These are phyloP conservation scores for Flabesymbios commensalis DNA, from an alignment of 2,888 invertebrate species.

Conservation along the genomic window DNA sequence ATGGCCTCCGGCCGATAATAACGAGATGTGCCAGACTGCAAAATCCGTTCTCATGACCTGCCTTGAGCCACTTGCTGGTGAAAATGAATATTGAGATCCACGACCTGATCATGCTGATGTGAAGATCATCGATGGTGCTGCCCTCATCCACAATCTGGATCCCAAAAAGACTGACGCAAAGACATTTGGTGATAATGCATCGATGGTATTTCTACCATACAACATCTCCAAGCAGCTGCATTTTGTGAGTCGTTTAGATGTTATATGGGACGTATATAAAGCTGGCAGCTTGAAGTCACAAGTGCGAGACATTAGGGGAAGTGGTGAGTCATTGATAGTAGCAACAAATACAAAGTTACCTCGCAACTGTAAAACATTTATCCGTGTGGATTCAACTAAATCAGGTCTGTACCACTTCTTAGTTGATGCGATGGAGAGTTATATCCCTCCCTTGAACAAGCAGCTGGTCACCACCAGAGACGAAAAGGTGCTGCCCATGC, in stretches of 20 bases:
- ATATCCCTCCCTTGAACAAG: neutral
- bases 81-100: neutral
- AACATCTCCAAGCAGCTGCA: constrained; percentile 9
- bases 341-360: constrained; percentile 13
- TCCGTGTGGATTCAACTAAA: constrained; percentile 25
- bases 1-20: constrained; percentile 1
- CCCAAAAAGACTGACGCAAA: neutral
- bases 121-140: neutral
- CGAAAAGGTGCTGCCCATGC: constrained; percentile 5
- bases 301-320: constrained; percentile 2
- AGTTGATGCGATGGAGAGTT: neutral
- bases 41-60: neutral
- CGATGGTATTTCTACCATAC: constrained; percentile 5
- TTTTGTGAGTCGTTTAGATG: constrained; percentile 12
- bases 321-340: constrained; percentile 11
- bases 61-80: neutral
- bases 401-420: constrained; percentile 18
- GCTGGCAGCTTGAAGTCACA: constrained; percentile 16
- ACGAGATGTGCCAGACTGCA: neutral
- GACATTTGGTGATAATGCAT: neutral
- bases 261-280: constrained; percentile 22
- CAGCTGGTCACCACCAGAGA: neutral
- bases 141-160: neutral
- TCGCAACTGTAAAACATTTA: constrained; percentile 23
- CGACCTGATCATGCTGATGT: neutral